Conservation (phyloP, 2,888 invertebrate species). For the Sphaerophoria rueppellii region DNA sequence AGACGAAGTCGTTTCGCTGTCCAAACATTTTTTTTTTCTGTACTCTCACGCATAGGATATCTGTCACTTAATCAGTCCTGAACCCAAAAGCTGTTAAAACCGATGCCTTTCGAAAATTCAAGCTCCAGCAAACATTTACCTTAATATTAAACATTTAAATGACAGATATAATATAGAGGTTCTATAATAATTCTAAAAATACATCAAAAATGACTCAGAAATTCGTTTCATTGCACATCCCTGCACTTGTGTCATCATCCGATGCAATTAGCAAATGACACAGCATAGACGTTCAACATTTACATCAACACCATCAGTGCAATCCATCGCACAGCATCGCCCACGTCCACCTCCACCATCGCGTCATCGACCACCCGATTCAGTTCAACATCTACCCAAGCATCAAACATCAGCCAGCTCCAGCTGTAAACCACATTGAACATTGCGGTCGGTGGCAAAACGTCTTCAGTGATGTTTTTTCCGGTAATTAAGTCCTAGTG, state of each 20-base stretch:
- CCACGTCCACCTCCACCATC: conserved; percentile 32
- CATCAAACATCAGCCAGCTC: conserved; percentile 6
- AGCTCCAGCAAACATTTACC: too few relatives aligned
- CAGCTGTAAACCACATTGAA: conserved; percentile 17
- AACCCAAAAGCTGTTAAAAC: too few relatives aligned
- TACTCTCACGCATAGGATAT: too few relatives aligned
- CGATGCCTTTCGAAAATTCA: too few relatives aligned
- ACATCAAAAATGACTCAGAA: neutral
- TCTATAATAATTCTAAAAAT: neutral
- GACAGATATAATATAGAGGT: too few relatives aligned
- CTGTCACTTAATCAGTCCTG: too few relatives aligned
- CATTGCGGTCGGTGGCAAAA: conserved; percentile 41
- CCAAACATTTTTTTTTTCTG: too few relatives aligned
- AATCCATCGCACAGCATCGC: conserved; percentile 16
- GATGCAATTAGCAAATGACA: conserved; percentile 55
- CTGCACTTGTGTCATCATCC: conserved; percentile 42
- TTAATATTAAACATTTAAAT: too few relatives aligned
- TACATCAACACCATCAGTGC: conserved; percentile 52
- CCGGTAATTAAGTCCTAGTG: conserved; percentile 69
- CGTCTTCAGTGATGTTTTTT: conserved; percentile 65
- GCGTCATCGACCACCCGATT: too few relatives aligned
- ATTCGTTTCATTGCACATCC: conserved; percentile 33
- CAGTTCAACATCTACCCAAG: too few relatives aligned
- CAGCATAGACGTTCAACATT: conserved; percentile 45
- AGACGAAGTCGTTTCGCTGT: too few relatives aligned